Base-by-base conservation (phyloP, 2,888 invertebrate genomes). In the Bursaphelenchus okinawaensis region DNA sequence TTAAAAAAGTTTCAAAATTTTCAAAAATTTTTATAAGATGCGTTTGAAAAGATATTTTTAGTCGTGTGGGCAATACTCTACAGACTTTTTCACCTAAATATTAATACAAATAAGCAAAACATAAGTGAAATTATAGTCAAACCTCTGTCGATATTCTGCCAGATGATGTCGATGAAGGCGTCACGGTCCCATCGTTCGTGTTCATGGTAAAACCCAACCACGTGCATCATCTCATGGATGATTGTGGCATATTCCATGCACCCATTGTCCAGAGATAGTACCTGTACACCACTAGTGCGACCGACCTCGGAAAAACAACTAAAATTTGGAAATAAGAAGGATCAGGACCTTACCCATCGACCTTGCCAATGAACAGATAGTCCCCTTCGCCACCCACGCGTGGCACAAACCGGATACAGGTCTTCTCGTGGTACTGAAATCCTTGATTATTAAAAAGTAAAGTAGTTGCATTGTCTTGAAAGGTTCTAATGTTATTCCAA, bases 101-200 rank as follows among this genome's bases (percentile, higher is more conserved):
- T 16, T 16, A 40, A 40, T 40, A 40, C 12, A 40, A 40, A 16
- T 40, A 26, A 1, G 7, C 22, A 28, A 61, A 24, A 64, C 19
- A 23, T 51, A 31, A 31, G 12, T 29, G n/a, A 22, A 50, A 20
- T 29, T 63, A 59, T 50, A 24, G 50, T 16, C 7, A 26, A 27
- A 70, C 81, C 81, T 68, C 76, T 68, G 65, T 83, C 82, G 31
- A 82, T 83, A 64, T 82, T 82, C 59, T 80, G 80, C 83, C 83
- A 82, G 55, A 82, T 79, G 52, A 82, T 83, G 63, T 81, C 78
- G 54, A 82, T 82, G 70, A 75, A 83, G 26, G 75, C 74, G 65
- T 82, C 82, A 3, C 82, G 70, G 62, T 81, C 80, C 80, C 81
- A 81, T 62, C 81, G 72, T 68, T 81, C 79, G 59, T 81, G 80